These are phyloP conservation scores for Typhlomys cinereus DNA, from an alignment of 2,113 vertebrate genomes.

Conservation along the genomic window DNA sequence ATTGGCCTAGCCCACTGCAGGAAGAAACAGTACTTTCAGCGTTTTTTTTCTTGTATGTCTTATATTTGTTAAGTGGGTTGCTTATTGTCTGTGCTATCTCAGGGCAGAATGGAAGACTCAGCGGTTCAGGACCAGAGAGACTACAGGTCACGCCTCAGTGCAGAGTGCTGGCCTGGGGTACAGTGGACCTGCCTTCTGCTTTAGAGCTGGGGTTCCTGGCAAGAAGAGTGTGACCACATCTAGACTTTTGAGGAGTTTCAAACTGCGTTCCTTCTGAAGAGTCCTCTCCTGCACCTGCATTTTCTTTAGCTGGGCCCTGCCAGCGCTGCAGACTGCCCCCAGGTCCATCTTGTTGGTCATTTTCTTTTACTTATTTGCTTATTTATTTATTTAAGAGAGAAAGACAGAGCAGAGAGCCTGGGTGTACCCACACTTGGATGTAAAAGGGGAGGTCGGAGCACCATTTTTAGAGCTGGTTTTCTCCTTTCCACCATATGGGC, in stretches of 20 bases:
- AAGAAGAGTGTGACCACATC: fast-evolving
- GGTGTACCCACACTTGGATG: no score
- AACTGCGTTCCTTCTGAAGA: background rate
- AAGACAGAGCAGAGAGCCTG: no score
- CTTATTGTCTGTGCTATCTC: background rate
- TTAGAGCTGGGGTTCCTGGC: background rate
- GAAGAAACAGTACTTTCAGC: background rate
- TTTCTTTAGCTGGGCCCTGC: background rate
- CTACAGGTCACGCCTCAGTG: background rate
- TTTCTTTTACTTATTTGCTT: no score
- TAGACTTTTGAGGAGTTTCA: background rate
- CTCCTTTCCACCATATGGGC: no score
- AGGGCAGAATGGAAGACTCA: background rate
- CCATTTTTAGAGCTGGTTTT: no score
- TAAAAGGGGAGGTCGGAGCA: no score
- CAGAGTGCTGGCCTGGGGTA: background rate
- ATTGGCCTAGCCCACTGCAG: background rate
- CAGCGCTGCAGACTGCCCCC: background rate
- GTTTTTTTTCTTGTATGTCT: background rate
- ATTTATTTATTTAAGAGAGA: no score
- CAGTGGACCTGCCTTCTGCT: background rate
- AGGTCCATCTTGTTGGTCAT: background rate
- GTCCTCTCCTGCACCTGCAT: background rate
- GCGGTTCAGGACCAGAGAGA: background rate
- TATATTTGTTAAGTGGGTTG: background rate